Conservation (phyloP, 2,797 vertebrate genomes). For the Borostomias antarcticus region DNA sequence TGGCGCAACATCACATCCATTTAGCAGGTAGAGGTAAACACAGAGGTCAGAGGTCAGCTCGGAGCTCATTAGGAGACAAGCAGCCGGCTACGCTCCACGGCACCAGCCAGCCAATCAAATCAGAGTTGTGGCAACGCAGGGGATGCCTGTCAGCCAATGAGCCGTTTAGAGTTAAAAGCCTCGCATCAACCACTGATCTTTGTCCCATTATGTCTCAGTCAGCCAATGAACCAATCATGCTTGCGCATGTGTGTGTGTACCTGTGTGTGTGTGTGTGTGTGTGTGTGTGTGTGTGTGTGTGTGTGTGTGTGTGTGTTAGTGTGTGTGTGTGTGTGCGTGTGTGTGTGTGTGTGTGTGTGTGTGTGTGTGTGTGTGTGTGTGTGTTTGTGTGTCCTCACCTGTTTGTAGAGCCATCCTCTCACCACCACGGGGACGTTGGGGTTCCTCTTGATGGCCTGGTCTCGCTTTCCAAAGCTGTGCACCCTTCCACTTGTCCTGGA, state of each 20-base stretch:
- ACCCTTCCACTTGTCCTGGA: constrained; percentile 80
- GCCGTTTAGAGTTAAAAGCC: too few species aligned
- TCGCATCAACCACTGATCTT: not conserved
- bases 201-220: not conserved
- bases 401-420: constrained; percentile 95
- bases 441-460: constrained; percentile 92
- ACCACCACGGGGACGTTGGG: constrained; percentile 89
- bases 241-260: not conserved
- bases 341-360: not conserved
- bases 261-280: not conserved
- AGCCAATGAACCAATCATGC: not conserved
- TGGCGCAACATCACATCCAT: not conserved
- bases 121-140: not conserved
- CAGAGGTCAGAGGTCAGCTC: not conserved
- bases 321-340: not conserved
- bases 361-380: too few species aligned
- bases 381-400: too few species aligned
- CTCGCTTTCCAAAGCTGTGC: constrained; percentile 94
- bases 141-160: too few species aligned
- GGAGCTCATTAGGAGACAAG: not conserved
- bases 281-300: not conserved
- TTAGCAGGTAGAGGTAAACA: not conserved
- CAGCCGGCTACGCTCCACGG: not conserved
- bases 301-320: not conserved
- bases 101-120: not conserved